Base-by-base conservation (phyloP, 2,113 vertebrate genomes). In the Cygnus atratus region DNA sequence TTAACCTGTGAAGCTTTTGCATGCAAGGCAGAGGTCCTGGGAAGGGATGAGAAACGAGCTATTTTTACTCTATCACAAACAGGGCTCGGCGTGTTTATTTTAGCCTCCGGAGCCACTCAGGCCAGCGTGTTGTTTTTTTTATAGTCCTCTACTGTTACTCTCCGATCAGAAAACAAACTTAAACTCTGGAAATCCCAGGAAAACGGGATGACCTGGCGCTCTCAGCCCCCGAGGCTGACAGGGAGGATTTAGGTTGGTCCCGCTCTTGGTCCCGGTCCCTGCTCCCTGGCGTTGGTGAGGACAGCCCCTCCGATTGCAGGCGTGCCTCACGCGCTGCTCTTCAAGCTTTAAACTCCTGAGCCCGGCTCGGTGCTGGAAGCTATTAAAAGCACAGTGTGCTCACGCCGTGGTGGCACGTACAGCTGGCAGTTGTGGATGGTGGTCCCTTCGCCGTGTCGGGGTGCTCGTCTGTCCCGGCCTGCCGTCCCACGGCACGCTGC, bases 11-110 rank as follows among this genome's bases (percentile, higher is more conserved):
- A 81, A 88, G 82, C 67, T 94, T 94, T 92, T 94, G 78, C 90
- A 59, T 67, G 41, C 0, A 6, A 76, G 91, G 71, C 66, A 74
- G 94, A 97, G 91, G 89, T 92, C 97, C 93, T 98, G 93, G 94
- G 96, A 97, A 97, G 93, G 92, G 91, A 97, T 94, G 89, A 97
- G 94, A 90, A 96, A 84, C 70, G 87, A 94, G 80, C 97, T 98
- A 97, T 98, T 98, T 98, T 98, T 98, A 97, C 82, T 94, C 73
- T 55, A 71, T 95, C 95, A 77, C 94, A 97, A 97, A 97, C 41
- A 97, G 91, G 97, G 90, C 74, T 93, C 85, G 74, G 29, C 72
- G 41, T 96, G 96, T 97, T 97, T 97, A 97, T 97, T 97, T 97
- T 93, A 97, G 90, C 74, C 91, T 90, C 84, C 0, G 46, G 82